Conservation (phyloP, 2,113 vertebrate species). For the Xerus inauris region DNA sequence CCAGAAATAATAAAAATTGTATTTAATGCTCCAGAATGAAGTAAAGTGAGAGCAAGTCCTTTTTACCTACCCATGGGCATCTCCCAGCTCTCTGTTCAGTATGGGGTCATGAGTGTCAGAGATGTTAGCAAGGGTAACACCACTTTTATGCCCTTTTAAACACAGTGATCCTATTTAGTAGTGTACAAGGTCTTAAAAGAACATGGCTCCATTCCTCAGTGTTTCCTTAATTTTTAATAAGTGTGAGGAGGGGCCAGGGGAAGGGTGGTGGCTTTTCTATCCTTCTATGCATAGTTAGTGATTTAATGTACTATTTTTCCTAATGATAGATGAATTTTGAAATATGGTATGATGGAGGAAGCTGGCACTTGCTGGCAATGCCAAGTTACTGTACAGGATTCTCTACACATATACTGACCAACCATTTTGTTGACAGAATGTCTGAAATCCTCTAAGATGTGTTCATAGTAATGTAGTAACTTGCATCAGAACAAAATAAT, state of each 20-base stretch:
- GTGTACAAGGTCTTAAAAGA: neutral
- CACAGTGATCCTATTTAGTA: neutral
- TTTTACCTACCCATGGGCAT: too few species aligned
- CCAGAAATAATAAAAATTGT: neutral
- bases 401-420: neutral
- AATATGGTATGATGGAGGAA: neutral
- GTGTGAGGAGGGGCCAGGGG: neutral
- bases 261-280: neutral
- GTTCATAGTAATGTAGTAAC: neutral
- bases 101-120: neutral
- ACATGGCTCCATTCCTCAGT: neutral
- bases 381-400: too few species aligned
- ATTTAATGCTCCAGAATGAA: neutral
- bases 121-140: neutral
- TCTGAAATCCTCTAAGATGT: neutral
- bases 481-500: neutral
- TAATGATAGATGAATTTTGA: neutral
- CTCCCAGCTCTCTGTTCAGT: rapidly evolving
- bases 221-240: neutral
- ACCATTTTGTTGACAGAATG: neutral
- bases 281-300: neutral
- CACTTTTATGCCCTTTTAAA: neutral
- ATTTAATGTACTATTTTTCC: neutral
- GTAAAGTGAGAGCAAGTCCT: neutral
- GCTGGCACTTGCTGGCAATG: neutral